phyloP scores from a whole-genome alignment of 1,140 invertebrate species.

The Leptopilina clavipes region DNA sequence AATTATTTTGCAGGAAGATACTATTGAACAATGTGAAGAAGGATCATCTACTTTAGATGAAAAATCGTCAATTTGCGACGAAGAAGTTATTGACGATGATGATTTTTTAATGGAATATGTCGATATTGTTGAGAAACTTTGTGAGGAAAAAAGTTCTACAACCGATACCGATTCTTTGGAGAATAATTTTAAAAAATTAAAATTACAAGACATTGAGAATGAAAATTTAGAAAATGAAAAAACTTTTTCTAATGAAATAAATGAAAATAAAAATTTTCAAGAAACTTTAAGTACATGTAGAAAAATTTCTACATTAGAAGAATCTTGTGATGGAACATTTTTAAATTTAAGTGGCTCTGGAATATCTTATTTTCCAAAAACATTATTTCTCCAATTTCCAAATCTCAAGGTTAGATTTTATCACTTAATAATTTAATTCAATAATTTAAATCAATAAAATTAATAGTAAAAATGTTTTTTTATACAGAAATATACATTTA shows the following conservation, averaged over 20 bases:
- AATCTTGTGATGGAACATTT: constrained; percentile 27
- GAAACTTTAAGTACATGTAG: background rate
- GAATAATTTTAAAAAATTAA: background rate
- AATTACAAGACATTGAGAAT: background rate
- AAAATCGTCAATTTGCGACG: background rate
- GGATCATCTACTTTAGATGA: constrained; percentile 9
- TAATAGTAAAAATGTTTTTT: background rate
- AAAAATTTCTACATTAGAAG: background rate
- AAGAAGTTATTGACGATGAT: background rate
- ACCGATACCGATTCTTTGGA: background rate
- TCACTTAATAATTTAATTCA: background rate
- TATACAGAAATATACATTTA: background rate
- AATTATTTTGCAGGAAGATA: background rate
- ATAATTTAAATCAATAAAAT: constrained; percentile 13
- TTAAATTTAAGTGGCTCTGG: constrained; percentile 52
- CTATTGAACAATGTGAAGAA: background rate
- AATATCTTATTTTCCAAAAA: constrained; percentile 53
- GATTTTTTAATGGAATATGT: constrained; percentile 6
- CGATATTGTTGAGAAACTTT: background rate
- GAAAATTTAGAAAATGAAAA: background rate
- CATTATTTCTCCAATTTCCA: constrained; percentile 51
- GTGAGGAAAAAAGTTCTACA: background rate
- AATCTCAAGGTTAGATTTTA: constrained; percentile 53
- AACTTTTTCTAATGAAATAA: background rate
- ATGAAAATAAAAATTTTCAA: background rate